Evolutionary conservation across 2,113 vertebrate species (phyloP), one percentile per base, ranked within the genome.

Genomic region (Myiozetetes cayanensis): DNA sequence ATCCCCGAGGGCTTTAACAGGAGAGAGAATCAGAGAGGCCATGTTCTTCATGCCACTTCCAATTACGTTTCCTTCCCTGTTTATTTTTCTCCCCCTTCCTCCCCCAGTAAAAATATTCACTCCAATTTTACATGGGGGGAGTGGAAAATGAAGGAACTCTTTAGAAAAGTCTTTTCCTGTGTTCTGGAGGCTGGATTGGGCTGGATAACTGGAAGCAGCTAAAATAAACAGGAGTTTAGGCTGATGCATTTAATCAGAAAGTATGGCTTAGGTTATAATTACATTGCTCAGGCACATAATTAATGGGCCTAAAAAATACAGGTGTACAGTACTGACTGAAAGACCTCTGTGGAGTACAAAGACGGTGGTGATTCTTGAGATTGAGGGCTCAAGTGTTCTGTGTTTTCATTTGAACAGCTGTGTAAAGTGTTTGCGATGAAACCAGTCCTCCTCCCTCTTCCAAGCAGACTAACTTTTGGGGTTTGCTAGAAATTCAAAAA

Each of bases 151-250:
- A 94, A 85, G 72, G 53, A 79, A 75, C 52, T 85, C 75, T 95
- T 83, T 30, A 47, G 33, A 91, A 94, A 92, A 68, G 73, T 89
- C 65, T 75, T 94, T 94, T 95, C 70, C 52, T 87, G 44, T 93
- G 59, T 94, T 95, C 90, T 83, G 41, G 85, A 92, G 87, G 50
- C 31, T 95, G 88, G 79, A 58, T 49, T 74, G 87, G 78, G 77
- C 82, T 95, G 94, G 94, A 79, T 92, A 97, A 96, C 92, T 94
- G 93, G 85, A 94, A 50, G 90, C 88, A 97, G 96, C 94, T 95
- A 96, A 97, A 96, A 93, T 97, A 97, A 97, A 96, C 94, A 98
- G 18, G 22, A 95, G 82, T 97, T 96, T 96, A 91, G 93, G 78
- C 78, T 94, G 90, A 96, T 95, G 87, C 85, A 94, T 97, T 97